Evolutionary conservation across 2,113 vertebrate genomes (phyloP).

Genomic region (Lophochroa leadbeateri): DNA sequence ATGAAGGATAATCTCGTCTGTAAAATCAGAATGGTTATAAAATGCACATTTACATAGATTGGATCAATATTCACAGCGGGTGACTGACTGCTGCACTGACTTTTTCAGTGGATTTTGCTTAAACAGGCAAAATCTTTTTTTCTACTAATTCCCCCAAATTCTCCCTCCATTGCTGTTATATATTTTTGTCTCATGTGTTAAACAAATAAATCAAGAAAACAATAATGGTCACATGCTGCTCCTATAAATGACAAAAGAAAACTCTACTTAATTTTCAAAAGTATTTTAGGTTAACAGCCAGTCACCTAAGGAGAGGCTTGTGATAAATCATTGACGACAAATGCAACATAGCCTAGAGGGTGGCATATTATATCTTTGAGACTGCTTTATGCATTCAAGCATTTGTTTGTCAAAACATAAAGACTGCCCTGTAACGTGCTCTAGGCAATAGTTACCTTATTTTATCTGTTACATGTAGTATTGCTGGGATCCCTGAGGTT

Average conservation of each 20-base stretch:
- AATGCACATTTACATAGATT: neutral
- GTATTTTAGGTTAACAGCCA: neutral
- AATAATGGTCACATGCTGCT: neutral
- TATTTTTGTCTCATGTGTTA: neutral
- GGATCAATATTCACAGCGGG: neutral
- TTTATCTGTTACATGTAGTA: neutral
- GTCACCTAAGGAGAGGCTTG: neutral
- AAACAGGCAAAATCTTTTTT: neutral
- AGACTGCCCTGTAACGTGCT: neutral
- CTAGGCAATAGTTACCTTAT: neutral
- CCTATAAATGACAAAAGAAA: neutral
- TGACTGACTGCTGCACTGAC: neutral
- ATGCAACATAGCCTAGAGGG: neutral
- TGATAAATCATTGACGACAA: neutral
- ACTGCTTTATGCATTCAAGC: neutral
- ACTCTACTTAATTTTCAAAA: neutral
- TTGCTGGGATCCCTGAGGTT: neutral
- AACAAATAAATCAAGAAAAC: neutral
- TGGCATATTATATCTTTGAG: neutral
- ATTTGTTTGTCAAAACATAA: neutral
- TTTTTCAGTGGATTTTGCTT: neutral
- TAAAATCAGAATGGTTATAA: slow-evolving; percentile 16
- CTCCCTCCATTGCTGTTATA: neutral
- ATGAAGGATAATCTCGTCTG: neutral
- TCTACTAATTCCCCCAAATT: neutral